Base-by-base conservation (phyloP, 2,888 invertebrate genomes). In the Ommatoiulus sabulosus region DNA sequence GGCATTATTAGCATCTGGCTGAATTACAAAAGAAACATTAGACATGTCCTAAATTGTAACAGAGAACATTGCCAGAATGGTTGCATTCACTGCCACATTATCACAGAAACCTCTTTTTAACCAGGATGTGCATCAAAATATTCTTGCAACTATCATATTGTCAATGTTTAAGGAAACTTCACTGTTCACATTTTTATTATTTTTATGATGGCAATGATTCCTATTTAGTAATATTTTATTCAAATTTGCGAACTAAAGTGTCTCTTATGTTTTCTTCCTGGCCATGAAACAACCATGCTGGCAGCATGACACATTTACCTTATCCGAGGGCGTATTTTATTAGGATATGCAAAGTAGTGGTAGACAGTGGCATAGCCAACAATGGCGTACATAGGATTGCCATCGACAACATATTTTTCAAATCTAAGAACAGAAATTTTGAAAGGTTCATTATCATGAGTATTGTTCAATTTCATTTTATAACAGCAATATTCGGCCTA, bases 321-420 rank as follows among this genome's bases (percentile, higher is more conserved):
- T 90, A 99, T 96, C 89, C 99, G 94, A 5, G 98, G 97, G 48
- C 99, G 94, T 88, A 95, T 95, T 92, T 96, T 95, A 90, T 95
- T 94, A 0, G 99, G 98, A 93, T 98, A 98, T 2, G 97, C 97
- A 92, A 97, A 99, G 93, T 98, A 99, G 90, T 97, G 96, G 93
- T 99, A 99, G 84, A 97, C 96, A 0, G 98, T 97, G 87, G 96
- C 95, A 93, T 97, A 99, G 17, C 97, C 99, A 52, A 96, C 96
- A 72, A 97, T 95, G 24, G 96, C 96, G 91, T 96, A 96, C 88
- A 94, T 94, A 12, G 92, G 92, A 12, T 93, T 93, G 3, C 93
- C 93, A 87, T 91, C 91, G 87, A 91, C 89, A 90, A 92, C 91
- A 90, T 93, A 93, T 89, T 93, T 93, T 90, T 93, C 93, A 91